Base-by-base conservation (phyloP, 1,140 invertebrate species). In the Cotesia chilonis region DNA sequence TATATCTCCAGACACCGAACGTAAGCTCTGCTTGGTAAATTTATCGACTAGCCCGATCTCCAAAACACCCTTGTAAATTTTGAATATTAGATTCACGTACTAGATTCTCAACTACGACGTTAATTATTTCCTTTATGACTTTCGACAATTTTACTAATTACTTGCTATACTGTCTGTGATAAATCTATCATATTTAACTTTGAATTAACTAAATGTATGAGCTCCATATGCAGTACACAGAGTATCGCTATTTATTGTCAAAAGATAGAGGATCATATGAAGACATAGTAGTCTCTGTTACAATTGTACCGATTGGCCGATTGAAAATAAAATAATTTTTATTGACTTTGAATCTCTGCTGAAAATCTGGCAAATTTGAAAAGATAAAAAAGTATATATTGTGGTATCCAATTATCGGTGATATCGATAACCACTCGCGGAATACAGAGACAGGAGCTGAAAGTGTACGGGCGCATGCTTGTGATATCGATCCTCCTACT, bases 401-500 rank as follows among this genome's bases (percentile, higher is more conserved):
- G 65, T 67, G 63, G 70, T 64, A 67, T 72, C 70, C 64, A 72
- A 72, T 72, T 72, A 72, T 66, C 63, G 64, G 70, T 72, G 57
- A 57, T 72, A 54, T 72, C 64, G 70, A 72, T 72, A 67, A 67
- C 54, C 70, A 64, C 41, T 59, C 55, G 35, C 47, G 63, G 60
- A 35, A 60, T 72, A 67, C 41, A n/a, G 38, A 41, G 70, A 55
- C 41, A 72, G 17, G 10, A 47, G 59, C 51, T 59, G 70, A 72
- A 60, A 67, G 41, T 55, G 51, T 69, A 72, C 70, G 57, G 63
- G 70, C 70, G 70, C 70, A 72, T 72, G 70, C 70, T 72, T 72
- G 70, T 72, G 70, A 72, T 72, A 72, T 72, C 70, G 70, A 72
- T 72, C 55, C 70, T 65, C 70, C 70, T 67, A 72, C 54, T 72